phyloP scores from a whole-genome alignment of 1,140 invertebrate species.

The Scaptomyza hsui region DNA sequence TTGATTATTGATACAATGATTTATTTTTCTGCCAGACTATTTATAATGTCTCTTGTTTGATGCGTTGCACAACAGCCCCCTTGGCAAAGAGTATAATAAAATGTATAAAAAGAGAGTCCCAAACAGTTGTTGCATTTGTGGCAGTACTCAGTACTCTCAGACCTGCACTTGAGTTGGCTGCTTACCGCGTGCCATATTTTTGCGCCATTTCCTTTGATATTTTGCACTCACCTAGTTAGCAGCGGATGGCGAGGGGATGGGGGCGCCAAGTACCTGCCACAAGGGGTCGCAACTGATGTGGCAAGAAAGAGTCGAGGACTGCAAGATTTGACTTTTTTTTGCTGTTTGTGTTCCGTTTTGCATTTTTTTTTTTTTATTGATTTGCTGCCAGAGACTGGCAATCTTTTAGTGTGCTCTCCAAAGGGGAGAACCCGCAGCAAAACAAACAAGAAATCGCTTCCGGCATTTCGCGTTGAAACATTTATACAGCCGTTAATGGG shows the following conservation, averaged over 20 bases:
- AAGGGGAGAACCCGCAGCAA: slow-evolving; percentile 25
- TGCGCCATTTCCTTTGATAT: slow-evolving; percentile 80
- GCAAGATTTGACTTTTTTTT: slow-evolving; percentile 59
- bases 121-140: slow-evolving; percentile 33
- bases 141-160: slow-evolving; percentile 26
- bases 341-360: slow-evolving; percentile 70
- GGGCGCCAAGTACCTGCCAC: slow-evolving; percentile 3
- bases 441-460: slow-evolving; percentile 76
- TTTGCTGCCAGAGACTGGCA: slow-evolving; percentile 65
- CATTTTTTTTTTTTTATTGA: slow-evolving; percentile 56
- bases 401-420: slow-evolving; percentile 63
- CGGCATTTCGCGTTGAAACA: slow-evolving; percentile 76
- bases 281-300: slow-evolving; percentile 30
- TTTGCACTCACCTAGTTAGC: slow-evolving; percentile 70
- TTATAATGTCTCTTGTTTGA: neutral
- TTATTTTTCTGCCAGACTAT: too few species aligned
- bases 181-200: slow-evolving; percentile 83
- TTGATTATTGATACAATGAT: too few species aligned
- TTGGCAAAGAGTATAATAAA: neutral
- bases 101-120: neutral
- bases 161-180: slow-evolving; percentile 61
- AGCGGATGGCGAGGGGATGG: slow-evolving; percentile 10
- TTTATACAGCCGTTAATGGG: slow-evolving; percentile 79
- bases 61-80: neutral
- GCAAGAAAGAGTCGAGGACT: slow-evolving; percentile 14